Percentiles rank a stretch among this genome's conserved stretches.
Conservation (phyloP, 2,113 vertebrate genomes). For the Grus americana region DNA sequence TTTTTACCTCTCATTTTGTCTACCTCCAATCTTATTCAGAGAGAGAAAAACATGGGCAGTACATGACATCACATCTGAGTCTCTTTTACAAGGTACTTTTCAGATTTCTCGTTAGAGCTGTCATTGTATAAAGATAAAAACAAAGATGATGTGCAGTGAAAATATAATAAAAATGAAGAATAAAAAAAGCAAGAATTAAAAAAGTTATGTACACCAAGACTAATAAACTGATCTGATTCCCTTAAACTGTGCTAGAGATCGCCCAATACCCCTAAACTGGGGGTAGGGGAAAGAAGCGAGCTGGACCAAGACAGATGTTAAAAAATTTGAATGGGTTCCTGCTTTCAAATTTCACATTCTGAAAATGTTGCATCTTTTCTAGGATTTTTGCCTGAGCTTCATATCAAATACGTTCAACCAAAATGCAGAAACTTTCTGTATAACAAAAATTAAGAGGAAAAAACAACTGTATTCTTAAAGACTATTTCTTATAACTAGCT, state of each 20-base stretch:
- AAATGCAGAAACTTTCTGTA: background rate
- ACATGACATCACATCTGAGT: background rate
- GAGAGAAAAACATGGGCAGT: background rate
- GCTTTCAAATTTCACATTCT: background rate
- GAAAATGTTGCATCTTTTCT: background rate
- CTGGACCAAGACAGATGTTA: background rate
- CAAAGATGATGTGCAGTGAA: background rate
- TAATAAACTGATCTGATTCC: background rate
- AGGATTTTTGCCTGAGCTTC: background rate
- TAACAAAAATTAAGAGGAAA: background rate
- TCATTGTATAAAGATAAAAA: background rate
- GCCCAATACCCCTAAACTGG: background rate
- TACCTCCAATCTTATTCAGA: background rate
- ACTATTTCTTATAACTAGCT: background rate
- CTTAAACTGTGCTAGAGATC: background rate
- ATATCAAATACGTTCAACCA: background rate
- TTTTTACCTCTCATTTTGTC: background rate
- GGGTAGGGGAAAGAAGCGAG: accelerated
- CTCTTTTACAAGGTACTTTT: background rate
- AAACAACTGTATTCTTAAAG: background rate
- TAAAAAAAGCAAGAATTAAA: background rate
- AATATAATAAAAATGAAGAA: background rate
- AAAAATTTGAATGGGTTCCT: background rate
- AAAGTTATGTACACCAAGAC: background rate
- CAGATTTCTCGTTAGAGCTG: background rate